Evolutionary conservation across 2,888 invertebrate genomes (phyloP).

Genomic region (Linnaemya tessellans): DNA sequence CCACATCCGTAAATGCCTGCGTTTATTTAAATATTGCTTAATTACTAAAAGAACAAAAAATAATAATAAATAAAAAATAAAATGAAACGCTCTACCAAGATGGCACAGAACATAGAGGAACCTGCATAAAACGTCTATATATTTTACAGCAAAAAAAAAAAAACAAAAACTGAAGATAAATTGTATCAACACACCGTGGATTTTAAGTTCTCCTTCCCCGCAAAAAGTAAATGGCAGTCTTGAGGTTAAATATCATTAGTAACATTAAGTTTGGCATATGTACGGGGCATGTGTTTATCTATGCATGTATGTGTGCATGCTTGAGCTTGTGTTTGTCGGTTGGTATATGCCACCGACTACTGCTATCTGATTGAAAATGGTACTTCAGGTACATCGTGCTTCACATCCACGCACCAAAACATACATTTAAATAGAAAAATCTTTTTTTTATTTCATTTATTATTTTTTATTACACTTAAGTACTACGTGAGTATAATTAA

Average conservation of each 20-base stretch:
- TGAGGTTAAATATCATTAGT: constrained; percentile 39
- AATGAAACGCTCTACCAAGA: neutral
- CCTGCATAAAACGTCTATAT: neutral
- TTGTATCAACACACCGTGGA: constrained; percentile 9
- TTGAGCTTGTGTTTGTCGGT: too few species aligned
- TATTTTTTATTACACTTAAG: constrained; percentile 26
- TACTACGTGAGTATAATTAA: constrained; percentile 59
- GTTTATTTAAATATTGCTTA: constrained; percentile 46
- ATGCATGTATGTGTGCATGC: too few species aligned
- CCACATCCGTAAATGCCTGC: neutral
- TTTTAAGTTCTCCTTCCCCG: neutral
- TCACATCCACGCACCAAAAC: constrained; percentile 11
- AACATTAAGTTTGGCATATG: neutral
- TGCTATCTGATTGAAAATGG: neutral
- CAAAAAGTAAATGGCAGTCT: constrained; percentile 19
- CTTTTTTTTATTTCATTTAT: neutral
- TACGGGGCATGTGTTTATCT: too few species aligned
- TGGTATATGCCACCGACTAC: neutral
- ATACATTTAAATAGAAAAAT: neutral
- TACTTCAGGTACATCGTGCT: constrained; percentile 8
- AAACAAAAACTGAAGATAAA: constrained; percentile 10
- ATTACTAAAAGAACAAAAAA: constrained; percentile 27
- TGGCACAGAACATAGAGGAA: neutral
- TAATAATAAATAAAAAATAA: neutral
- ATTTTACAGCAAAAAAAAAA: neutral